These are phyloP conservation scores for Cosmorhoe ocellata DNA, from an alignment of 2,888 invertebrate species.

Conservation along the genomic window DNA sequence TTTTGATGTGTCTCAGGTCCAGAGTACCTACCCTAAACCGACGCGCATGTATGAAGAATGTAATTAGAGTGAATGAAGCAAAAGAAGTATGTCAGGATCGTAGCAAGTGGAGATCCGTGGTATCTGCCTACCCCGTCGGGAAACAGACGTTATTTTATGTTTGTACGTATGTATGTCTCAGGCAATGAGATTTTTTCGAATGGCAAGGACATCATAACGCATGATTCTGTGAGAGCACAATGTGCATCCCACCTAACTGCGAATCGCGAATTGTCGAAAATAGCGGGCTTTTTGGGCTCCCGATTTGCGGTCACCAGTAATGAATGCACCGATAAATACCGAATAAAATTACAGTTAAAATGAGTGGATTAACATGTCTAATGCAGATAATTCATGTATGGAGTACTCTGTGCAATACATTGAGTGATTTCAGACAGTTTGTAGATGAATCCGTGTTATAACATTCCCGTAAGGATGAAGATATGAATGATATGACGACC, in stretches of 20 bases:
- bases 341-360: slow-evolving; percentile 83
- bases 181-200: background rate
- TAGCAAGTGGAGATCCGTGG: too few relatives aligned
- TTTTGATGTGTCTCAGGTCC: too few relatives aligned
- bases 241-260: slow-evolving; percentile 39
- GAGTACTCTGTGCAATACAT: slow-evolving; percentile 68
- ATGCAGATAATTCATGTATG: slow-evolving; percentile 80
- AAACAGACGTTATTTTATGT: too few relatives aligned
- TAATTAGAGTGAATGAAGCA: too few relatives aligned
- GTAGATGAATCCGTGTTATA: slow-evolving; percentile 9
- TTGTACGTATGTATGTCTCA: too few relatives aligned
- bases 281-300: slow-evolving; percentile 78
- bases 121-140: too few relatives aligned
- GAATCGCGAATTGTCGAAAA: slow-evolving; percentile 62
- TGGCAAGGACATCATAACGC: background rate
- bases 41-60: too few relatives aligned
- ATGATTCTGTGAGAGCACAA: background rate
- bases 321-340: slow-evolving; percentile 83
- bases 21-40: too few relatives aligned
- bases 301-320: slow-evolving; percentile 80
- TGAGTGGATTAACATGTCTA: slow-evolving; percentile 83
- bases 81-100: too few relatives aligned
- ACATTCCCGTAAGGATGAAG: background rate
- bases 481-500: too few relatives aligned
- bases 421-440: slow-evolving; percentile 64